Evolutionary conservation across 2,113 vertebrate species (phyloP).

Genomic region (Tachysurus fulvidraco): DNA sequence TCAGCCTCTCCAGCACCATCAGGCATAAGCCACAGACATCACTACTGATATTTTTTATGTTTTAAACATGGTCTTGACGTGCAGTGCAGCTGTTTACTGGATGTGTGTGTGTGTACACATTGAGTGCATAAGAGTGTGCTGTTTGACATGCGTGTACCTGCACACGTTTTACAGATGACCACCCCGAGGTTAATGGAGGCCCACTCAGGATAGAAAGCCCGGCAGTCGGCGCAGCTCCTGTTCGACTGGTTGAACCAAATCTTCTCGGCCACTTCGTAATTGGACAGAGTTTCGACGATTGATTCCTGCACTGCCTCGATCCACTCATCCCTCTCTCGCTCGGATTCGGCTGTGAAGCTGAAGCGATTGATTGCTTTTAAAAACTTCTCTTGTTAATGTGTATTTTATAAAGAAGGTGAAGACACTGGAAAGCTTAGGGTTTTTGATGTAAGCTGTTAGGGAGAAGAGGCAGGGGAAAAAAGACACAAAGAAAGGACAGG

Average conservation of each 20-base stretch:
- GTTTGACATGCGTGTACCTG: conserved; percentile 78
- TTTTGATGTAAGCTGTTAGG: conserved; percentile 47
- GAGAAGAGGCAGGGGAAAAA: background rate
- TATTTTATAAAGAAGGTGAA: conserved; percentile 80
- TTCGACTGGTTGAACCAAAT: conserved; percentile 98
- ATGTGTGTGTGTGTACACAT: background rate
- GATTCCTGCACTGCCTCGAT: conserved; percentile 93
- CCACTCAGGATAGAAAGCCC: conserved; percentile 86
- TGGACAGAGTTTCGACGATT: conserved; percentile 92
- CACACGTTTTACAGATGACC: conserved; percentile 96
- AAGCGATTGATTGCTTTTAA: conserved; percentile 73
- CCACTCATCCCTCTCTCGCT: conserved; percentile 92
- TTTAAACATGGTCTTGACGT: background rate
- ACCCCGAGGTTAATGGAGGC: conserved; percentile 95
- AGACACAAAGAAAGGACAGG: background rate
- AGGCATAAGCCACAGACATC: background rate
- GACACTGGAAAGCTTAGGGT: conserved; percentile 38
- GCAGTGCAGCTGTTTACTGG: background rate
- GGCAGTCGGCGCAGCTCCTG: conserved; percentile 91
- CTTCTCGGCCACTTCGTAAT: conserved; percentile 99
- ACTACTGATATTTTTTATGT: background rate
- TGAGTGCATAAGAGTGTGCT: no score
- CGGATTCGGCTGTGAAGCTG: conserved; percentile 94
- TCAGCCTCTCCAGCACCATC: background rate
- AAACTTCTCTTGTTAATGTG: conserved; percentile 75